These are phyloP conservation scores for Eleutherodactylus coqui DNA, from an alignment of 2,797 vertebrate species.

Conservation along the genomic window DNA sequence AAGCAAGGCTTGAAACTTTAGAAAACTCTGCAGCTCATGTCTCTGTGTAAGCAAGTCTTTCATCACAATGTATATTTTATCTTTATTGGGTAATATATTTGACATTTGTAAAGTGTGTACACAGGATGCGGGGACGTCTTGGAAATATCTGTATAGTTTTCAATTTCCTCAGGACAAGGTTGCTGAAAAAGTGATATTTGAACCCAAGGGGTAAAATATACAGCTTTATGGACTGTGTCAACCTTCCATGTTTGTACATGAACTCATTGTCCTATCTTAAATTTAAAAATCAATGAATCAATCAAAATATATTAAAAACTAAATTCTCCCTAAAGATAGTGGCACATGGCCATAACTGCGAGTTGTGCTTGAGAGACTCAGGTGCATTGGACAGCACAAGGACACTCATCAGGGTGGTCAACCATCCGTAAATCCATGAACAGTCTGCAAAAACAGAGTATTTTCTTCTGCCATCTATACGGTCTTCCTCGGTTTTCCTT, in stretches of 20 bases:
- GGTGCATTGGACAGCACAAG: no score
- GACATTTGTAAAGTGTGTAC: neutral
- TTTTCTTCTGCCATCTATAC: no score
- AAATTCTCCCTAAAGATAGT: neutral
- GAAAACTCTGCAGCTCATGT: slow-evolving; percentile 18
- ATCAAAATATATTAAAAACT: neutral
- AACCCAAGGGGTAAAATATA: neutral
- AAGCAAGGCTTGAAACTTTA: slow-evolving; percentile 19
- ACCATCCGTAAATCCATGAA: no score
- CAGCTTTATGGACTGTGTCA: neutral
- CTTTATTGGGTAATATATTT: slow-evolving; percentile 36
- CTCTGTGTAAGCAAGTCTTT: slow-evolving; percentile 21
- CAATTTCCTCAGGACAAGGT: neutral
- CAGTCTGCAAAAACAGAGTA: no score
- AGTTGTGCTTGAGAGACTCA: no score
- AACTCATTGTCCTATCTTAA: neutral
- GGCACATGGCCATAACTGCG: no score
- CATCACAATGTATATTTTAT: slow-evolving; percentile 28
- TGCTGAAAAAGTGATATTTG: neutral
- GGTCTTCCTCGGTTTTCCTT: no score
- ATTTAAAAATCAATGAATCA: neutral
- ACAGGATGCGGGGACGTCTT: neutral
- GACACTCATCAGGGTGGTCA: no score
- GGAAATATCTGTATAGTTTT: neutral
- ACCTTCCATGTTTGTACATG: neutral